Base-by-base conservation (phyloP, 2,888 invertebrate species). In the Drosophila affinis region DNA sequence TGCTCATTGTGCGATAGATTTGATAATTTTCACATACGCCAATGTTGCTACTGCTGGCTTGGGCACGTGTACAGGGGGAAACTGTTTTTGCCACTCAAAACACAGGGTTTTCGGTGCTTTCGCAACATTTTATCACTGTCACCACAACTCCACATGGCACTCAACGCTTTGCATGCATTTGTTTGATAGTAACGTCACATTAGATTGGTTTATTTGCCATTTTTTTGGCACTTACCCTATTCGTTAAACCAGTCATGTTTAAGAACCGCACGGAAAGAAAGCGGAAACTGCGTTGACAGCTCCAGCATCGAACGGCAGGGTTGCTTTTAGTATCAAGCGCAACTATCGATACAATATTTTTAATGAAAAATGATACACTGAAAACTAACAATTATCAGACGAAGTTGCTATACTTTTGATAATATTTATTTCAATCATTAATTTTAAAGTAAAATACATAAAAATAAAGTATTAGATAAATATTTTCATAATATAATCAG, bases 201-300 rank as follows among this genome's bases (percentile, higher is more conserved):
- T 70, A 68, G 52, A 62, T 27, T 34, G 61, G 77, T 88, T 76
- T 63, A 62, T 62, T 78, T 62, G 57, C 45, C 59, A 29, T 72
- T 81, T 87, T 76, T 72, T 58, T 73, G 76, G 64, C 79, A 90
- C 92, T 92, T 94, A 96, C 96, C 95, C 95, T 96, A 93, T 95
- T 95, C 93, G 95, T 95, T 94, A 96, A 95, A 93, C 96, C 96
- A 94, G 95, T 95, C 96, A 96, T 96, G 94, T 93, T 95, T 94
- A 94, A 93, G 94, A 93, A 94, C 93, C 93, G 93, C 94, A 94
- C 94, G 94, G 94, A 95, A 95, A 95, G 95, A 95, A 92, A 91
- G 83, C 83, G 83, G 83, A 83, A 83, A 78, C 58, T 46, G 79
- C 61, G 74, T 77, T 83, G 83, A 83, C 83, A 83, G 72, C 63